Evolutionary conservation across 2,888 invertebrate genomes (phyloP), one percentile per base, ranked within the genome.

Genomic region (Synanthedon myopaeformis): DNA sequence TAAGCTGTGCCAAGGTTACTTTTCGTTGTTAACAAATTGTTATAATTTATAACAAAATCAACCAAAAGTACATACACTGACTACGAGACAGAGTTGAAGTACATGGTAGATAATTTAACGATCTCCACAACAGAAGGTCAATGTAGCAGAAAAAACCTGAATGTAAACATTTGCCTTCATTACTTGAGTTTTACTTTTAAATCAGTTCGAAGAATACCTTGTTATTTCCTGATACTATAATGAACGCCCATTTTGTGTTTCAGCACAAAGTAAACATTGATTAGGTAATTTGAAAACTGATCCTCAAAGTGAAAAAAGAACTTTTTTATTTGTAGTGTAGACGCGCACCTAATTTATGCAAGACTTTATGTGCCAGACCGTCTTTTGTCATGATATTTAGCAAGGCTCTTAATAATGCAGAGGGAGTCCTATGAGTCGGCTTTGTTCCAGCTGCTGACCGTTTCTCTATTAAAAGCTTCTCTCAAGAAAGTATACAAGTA

Each of bases 401-500:
- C 72, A 72, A 68, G 66, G 69, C 67, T 72, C 69, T 76, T 70
- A 74, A 75, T 75, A 72, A 64, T 54, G 58, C 56, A 59, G 56
- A 61, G 63, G 62, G 63, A 45, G 69, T 78, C 75, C 76, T 72
- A 62, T 53, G 65, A 67, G 69, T 69, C 55, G 55, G 66, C 62
- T 79, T 83, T 82, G 82, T 82, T 76, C 71, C 60, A 55, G 57
- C 60, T 65, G 69, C 67, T 69, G 65, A 66, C 71, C 66, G 74
- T 72, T 67, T 66, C 42, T 13, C n/a, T 42, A 42, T 13, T 35
- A 35, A 35, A 35, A 35, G 35, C 35, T 35, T 35, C 35, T 8
- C 35, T 35, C 35, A 35, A 35, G 10, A 10, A 1, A 35, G 35
- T 35, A 23, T 23, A 23, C 23, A 23, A 23, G 23, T 23, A 8